Evolutionary conservation across 2,888 invertebrate species (phyloP).

Genomic region (Chaetoderma sp.): DNA sequence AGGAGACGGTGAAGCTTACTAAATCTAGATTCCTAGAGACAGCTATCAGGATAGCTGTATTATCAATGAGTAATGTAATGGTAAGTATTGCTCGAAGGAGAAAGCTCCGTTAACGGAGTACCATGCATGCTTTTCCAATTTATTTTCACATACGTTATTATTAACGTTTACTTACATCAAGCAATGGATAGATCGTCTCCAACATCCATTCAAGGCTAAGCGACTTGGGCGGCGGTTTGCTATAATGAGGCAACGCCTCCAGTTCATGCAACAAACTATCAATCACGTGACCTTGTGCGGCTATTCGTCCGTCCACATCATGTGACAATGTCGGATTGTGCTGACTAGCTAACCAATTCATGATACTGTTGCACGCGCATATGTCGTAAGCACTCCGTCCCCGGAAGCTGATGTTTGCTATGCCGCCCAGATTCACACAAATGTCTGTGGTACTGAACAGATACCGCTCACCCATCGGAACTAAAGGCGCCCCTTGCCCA

Average conservation of each 20-base stretch:
- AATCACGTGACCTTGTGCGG: conserved; percentile 46
- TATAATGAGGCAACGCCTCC: conserved; percentile 51
- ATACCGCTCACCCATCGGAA: conserved; percentile 57
- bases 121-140: too few species aligned
- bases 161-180: conserved; percentile 49
- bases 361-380: conserved; percentile 59
- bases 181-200: conserved; percentile 49
- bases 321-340: conserved; percentile 37
- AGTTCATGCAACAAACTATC: conserved; percentile 43
- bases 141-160: too few species aligned
- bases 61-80: too few species aligned
- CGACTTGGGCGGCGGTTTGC: conserved; percentile 56
- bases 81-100: too few species aligned
- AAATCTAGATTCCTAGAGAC: too few species aligned
- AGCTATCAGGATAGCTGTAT: too few species aligned
- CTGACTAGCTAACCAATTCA: conserved; percentile 50
- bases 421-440: conserved; percentile 64
- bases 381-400: conserved; percentile 52
- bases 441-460: conserved; percentile 54
- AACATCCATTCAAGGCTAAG: conserved; percentile 59
- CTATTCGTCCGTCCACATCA: conserved; percentile 56
- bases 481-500: conserved; percentile 65
- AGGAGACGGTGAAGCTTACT: too few species aligned
- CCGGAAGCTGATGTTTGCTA: conserved; percentile 55
- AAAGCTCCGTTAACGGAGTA: too few species aligned